These are phyloP conservation scores for Parnassius apollo DNA, from an alignment of 2,888 invertebrate genomes.

Conservation along the genomic window DNA sequence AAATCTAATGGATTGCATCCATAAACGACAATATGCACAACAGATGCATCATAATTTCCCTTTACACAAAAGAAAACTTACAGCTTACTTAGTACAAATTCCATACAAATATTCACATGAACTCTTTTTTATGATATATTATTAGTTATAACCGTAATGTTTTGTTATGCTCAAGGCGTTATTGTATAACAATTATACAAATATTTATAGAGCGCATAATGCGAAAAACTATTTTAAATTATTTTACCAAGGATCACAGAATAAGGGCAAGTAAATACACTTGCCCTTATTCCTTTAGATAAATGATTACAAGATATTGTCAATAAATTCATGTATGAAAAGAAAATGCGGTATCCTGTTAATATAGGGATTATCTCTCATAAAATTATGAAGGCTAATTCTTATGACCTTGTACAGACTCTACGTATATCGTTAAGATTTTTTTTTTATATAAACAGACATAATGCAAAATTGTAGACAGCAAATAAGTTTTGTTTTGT, in stretches of 20 bases:
- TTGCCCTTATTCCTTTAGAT: slow-evolving; percentile 38
- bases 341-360: slow-evolving; percentile 63
- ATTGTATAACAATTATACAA: slow-evolving; percentile 20
- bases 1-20: slow-evolving; percentile 79
- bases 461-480: background rate
- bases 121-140: slow-evolving; percentile 49
- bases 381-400: slow-evolving; percentile 33
- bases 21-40: slow-evolving; percentile 77
- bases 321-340: slow-evolving; percentile 57
- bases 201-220: slow-evolving; percentile 4
- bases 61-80: slow-evolving; percentile 56
- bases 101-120: slow-evolving; percentile 67
- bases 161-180: slow-evolving; percentile 19
- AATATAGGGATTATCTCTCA: slow-evolving; percentile 43
- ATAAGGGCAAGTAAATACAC: slow-evolving; percentile 48
- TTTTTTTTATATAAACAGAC: slow-evolving; percentile 24
- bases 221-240: slow-evolving; percentile 5
- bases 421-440: slow-evolving; percentile 42
- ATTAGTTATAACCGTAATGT: background rate
- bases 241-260: slow-evolving; percentile 30
- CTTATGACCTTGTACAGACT: slow-evolving; percentile 41
- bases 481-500: slow-evolving; percentile 5
- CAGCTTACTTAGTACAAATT: slow-evolving; percentile 43
- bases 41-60: slow-evolving; percentile 54
- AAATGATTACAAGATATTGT: slow-evolving; percentile 56